phyloP scores from a whole-genome alignment of 2,113 vertebrate genomes.

The Scolopax mira region DNA sequence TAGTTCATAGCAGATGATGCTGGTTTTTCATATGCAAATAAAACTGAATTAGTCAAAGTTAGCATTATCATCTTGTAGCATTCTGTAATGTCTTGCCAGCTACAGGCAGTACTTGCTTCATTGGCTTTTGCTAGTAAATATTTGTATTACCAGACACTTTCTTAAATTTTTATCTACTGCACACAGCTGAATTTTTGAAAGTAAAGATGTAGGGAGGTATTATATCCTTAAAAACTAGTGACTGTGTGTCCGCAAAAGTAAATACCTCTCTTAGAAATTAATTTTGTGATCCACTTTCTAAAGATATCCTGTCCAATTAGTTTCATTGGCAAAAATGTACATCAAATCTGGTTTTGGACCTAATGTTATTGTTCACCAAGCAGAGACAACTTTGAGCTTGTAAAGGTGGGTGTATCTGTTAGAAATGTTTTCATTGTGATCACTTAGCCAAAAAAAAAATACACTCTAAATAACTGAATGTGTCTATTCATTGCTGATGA shows the following conservation, averaged over 20 bases:
- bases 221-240: neutral
- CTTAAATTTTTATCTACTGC: neutral
- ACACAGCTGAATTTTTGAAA: neutral
- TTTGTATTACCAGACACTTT: neutral
- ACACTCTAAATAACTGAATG: neutral
- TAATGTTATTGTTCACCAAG: neutral
- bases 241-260: neutral
- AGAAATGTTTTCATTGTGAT: neutral
- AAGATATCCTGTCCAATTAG: neutral
- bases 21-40: neutral
- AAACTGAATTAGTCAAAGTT: neutral
- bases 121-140: neutral
- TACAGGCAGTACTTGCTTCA: neutral
- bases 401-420: neutral
- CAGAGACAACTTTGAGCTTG: neutral
- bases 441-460: neutral
- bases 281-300: neutral
- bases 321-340: neutral
- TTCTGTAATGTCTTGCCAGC: neutral
- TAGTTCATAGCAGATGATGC: neutral
- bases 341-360: neutral
- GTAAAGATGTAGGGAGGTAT: neutral
- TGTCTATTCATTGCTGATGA: neutral
- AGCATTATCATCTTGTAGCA: neutral
- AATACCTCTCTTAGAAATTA: neutral